Evolutionary conservation across 2,113 vertebrate species (phyloP), one percentile per base, ranked within the genome.

Genomic region (Semicossyphus pulcher): DNA sequence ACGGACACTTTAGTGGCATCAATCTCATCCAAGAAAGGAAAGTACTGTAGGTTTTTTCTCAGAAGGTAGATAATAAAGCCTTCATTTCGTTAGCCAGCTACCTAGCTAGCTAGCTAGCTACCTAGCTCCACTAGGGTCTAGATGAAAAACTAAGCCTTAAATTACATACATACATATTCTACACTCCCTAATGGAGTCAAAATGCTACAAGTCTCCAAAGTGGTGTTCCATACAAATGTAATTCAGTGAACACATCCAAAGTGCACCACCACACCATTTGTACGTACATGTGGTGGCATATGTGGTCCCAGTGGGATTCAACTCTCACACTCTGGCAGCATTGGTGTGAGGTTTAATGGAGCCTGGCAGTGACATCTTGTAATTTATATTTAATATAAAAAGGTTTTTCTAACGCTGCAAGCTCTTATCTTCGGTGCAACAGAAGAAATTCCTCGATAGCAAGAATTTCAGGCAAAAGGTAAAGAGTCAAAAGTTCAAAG

Each of bases 231-330:
- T 11, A 64, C 1, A 7, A 68, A 48, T 49, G 12, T 32, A 42
- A 65, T 34, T 42, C 1, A 57, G 41, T 18, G 14, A 51, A 36
- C 20, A n/a, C 14, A 16, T 51, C 12, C 23, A 54, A 54, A 6
- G 28, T 57, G 59, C 25, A 12, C 12, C 45, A 16, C 36, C 4
- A 54, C 10, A 31, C 18, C 37, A 61, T 85, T 65, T 51, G 51
- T 72, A 44, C 34, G 57, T 41, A 64, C 62, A 62, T 36, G 34
- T 59, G 47, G 25, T 47, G 59, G 15, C 56, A 79, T 74, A 52
- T 68, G 78, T 61, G 42, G 49, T 56, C 62, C 76, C 79, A 65
- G 51, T 65, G 58, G 66, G 66, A 83, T 63, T 45, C 31, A 20
- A 59, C 53, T n/a, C 42, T 65, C 31, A 47, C 58, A 10, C 60